Evolutionary conservation across 2,888 invertebrate genomes (phyloP), one percentile per base, ranked within the genome.

Genomic region (Ennomos erosarius): DNA sequence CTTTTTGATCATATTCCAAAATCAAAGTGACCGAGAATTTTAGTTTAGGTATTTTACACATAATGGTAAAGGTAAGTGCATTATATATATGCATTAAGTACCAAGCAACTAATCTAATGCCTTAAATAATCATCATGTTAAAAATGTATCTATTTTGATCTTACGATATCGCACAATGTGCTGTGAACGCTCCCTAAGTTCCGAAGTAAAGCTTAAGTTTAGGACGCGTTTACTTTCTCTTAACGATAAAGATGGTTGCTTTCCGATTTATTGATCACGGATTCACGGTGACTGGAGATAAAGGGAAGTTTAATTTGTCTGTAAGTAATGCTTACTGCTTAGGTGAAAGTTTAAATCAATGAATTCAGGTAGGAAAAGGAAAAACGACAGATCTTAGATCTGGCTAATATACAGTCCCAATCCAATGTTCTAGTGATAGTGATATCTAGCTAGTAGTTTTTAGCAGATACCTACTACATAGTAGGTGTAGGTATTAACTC

Each of bases 231-330:
- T 85, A 85, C 84, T 79, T 82, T 79, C 81, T 78, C 81, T 78
- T 75, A 53, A 69, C 81, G 89, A 91, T 90, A 91, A 90, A 90
- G 90, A 89, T 85, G 87, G 81, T 80, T 38, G 47, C 47, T 60
- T 59, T 60, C 85, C 90, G 78, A 91, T 90, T 91, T 91, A 91
- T 90, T 87, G 90, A 91, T 87, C 79, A 44, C 55, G 51, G 55
- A 60, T 55, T 60, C 55, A 68, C 55, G 50, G 60, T 65, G 66
- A 60, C 61, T 67, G 61, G 51, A 54, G 57, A 54, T 54, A 55
- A 57, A 54, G 50, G 67, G 66, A 48, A 47, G 52, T 45, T 62
- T 62, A 52, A 52, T 67, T 62, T 55, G 53, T 56, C 52, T 47
- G 26, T 16, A 48, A 55, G 50, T 46, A 55, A 55, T 36, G 46